Base-by-base conservation (phyloP, 2,797 vertebrate genomes). In the Hephaestus fuliginosus region DNA sequence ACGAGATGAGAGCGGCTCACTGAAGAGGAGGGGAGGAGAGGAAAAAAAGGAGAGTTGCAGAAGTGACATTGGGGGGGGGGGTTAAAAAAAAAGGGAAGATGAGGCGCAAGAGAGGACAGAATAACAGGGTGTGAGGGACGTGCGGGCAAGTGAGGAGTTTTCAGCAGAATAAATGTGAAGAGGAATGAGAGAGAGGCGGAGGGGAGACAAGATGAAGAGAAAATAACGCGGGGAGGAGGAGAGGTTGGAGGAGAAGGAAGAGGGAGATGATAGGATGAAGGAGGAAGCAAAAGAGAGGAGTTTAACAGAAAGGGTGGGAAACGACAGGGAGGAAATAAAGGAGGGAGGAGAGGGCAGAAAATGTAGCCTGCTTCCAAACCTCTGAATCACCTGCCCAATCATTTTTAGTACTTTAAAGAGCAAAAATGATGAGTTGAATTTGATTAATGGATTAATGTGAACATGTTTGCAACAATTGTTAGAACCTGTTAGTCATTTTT, bases 1-100 rank as follows among this genome's bases (percentile, higher is more conserved):
- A 79, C 28, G 30, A 89, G 86, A 93, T 87, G 88, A 90, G 85
- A 86, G 80, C 33, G 28, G 66, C 53, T 71, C 74, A 75, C 78
- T 83, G 82, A 85, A 84, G 80, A 84, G 58, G 62, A 78, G 62
- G 70, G 28, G 78, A 71, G 56, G 51, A 53, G n/a, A 55, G 61
- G 71, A 64, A 49, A 20, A 10, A 22, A 30, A n/a, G 53, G 36
- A 52, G 3, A 76, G 66, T 52, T 52, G 56, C 52, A 72, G 64
- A 72, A 49, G 55, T 69, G 70, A 83, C 65, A 63, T 3, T 51
- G 44, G 83, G 46, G 85, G 62, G 67, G 30, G 25, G 25, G 25
- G 25, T 25, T 25, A n/a, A 51, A 76, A 74, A 28, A 20, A 51
- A 65, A 48, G 36, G 60, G 71, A 79, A 79, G 70, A 48, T 13